Evolutionary conservation across 1,140 invertebrate species (phyloP), one percentile per base, ranked within the genome.

Genomic region (Maconellicoccus hirsutus): DNA sequence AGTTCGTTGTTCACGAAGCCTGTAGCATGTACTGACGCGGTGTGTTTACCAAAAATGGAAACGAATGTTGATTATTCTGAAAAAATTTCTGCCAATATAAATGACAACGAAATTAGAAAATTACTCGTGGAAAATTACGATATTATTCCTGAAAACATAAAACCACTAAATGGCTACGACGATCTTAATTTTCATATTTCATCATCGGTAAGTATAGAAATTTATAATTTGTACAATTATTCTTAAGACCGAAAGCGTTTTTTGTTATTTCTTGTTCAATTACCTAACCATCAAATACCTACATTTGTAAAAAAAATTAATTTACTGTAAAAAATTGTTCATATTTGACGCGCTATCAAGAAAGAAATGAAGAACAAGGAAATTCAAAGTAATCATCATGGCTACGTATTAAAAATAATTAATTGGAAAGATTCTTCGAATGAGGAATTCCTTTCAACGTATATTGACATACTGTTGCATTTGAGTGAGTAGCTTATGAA

Each of bases 161-260:
- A 66, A 12, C 19, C 14, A 25, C 25, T 66, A 16, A 16, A 66
- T 66, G 61, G 61, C 61, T 66, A 66, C 22, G 61, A 66, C 16
- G 61, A 66, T 66, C 19, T 66, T 12, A 66, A 66, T 66, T 66
- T 66, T 66, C 61, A 25, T 2, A 25, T 66, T 6, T 23, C 21
- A 66, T 22, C 61, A 14, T 22, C 21, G 4, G 61, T 66, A 23
- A 66, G 61, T 66, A 19, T 33, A 33, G 3, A 33, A 6, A 12
- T 33, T 6, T 33, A 33, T 33, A 3, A 33, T 33, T 6, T 12
- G 29, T 33, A 33, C 12, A 12, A 33, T n/a, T n/a, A 33, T 12
- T 33, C 29, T 33, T n/a, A n/a, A 33, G 29, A 33, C 12, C 29
- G 29, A 12, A n/a, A n/a, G n/a, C n/a, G n/a, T n/a, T n/a, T n/a